Percentiles rank a stretch among this genome's conserved stretches.
Evolutionary conservation across 2,113 vertebrate species (phyloP).

Genomic region (Lynx canadensis): DNA sequence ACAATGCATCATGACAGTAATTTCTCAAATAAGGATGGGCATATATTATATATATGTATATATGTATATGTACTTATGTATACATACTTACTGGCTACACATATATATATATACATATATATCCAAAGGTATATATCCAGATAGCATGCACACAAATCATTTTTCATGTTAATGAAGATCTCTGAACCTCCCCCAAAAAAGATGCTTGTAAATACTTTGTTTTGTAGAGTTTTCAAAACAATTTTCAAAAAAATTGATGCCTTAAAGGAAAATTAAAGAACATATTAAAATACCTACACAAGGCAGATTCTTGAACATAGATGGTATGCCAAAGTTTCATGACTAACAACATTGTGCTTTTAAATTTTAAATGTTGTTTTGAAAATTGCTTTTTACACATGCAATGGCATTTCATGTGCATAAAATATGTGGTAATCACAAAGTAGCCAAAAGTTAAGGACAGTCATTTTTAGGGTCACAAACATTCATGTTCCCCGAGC

Average conservation of each 20-base stretch:
- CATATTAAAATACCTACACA: not conserved
- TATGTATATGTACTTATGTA: not conserved
- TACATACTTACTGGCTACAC: not conserved
- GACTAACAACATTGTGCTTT: not conserved
- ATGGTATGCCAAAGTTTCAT: not conserved
- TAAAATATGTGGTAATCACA: not conserved
- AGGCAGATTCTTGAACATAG: not conserved
- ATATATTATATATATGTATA: not conserved
- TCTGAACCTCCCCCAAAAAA: not conserved
- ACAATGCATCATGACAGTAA: not conserved
- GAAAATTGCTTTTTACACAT: not conserved
- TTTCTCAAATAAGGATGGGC: not conserved
- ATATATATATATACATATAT: not conserved
- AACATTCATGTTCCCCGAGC: slow-evolving; percentile 26
- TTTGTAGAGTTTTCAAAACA: slow-evolving; percentile 40
- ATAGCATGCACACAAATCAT: not conserved
- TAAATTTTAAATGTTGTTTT: slow-evolving; percentile 18
- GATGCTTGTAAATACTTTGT: not conserved
- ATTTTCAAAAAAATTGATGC: not conserved
- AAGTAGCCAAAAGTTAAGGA: slow-evolving; percentile 13
- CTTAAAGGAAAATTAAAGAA: not conserved
- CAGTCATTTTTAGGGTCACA: slow-evolving; percentile 21
- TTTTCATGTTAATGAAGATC: not conserved
- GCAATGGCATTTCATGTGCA: not conserved
- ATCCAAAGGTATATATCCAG: not conserved